These are phyloP conservation scores for Strix uralensis DNA, from an alignment of 2,113 vertebrate genomes.

Conservation along the genomic window DNA sequence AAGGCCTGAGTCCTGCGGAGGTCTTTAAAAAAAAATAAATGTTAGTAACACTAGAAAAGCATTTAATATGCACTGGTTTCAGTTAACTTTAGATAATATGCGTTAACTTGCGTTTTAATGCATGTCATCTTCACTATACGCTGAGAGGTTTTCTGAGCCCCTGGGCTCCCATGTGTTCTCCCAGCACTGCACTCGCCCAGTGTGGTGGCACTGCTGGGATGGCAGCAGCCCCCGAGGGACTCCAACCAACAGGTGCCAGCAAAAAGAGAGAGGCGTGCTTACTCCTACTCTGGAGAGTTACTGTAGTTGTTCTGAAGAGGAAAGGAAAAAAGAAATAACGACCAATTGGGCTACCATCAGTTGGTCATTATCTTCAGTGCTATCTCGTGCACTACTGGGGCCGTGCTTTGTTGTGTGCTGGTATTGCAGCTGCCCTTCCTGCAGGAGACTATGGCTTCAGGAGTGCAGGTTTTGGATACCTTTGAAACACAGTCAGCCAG, in stretches of 20 bases:
- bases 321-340: background rate
- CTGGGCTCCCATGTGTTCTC: background rate
- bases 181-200: background rate
- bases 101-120: background rate
- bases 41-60: background rate
- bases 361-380: accelerated
- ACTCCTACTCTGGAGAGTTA: background rate
- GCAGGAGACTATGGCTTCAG: background rate
- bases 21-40: background rate
- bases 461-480: background rate
- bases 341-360: background rate
- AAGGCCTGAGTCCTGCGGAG: background rate
- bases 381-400: background rate
- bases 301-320: background rate
- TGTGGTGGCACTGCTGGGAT: background rate
- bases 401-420: accelerated
- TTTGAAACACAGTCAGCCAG: background rate
- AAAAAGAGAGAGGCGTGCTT: background rate
- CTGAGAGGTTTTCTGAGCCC: accelerated
- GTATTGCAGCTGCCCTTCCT: background rate
- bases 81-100: background rate
- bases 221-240: background rate
- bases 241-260: background rate
- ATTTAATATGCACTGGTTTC: background rate
- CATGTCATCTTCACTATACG: background rate